phyloP scores from a whole-genome alignment of 2,797 vertebrate species.

The Psittacula echo region DNA sequence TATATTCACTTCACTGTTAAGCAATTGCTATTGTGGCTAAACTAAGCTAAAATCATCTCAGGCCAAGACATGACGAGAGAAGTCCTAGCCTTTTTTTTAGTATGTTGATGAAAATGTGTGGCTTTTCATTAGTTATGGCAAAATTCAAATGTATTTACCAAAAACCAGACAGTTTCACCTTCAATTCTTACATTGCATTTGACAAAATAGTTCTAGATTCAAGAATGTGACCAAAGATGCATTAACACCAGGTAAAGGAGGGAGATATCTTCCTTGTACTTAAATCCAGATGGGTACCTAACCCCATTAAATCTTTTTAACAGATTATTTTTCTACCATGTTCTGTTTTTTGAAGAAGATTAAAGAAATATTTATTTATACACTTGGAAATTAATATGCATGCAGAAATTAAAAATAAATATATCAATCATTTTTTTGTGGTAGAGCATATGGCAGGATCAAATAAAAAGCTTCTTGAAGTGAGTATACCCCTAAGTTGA shows the following conservation, averaged over 20 bases:
- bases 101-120: background rate
- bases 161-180: background rate
- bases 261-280: background rate
- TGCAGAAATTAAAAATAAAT: background rate
- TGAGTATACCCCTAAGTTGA: background rate
- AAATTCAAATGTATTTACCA: background rate
- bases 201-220: background rate
- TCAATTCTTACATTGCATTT: background rate
- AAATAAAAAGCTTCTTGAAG: background rate
- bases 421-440: background rate
- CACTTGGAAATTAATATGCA: background rate
- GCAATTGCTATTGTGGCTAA: background rate
- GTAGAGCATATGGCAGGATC: background rate
- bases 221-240: background rate
- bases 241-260: background rate
- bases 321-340: background rate
- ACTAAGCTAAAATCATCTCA: background rate
- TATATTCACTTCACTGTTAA: background rate
- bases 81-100: background rate
- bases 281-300: background rate
- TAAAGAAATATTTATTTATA: background rate
- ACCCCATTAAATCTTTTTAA: background rate
- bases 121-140: background rate
- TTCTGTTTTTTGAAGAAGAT: background rate
- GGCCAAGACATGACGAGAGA: background rate